Conservation (phyloP, 1,140 invertebrate species). For the Cyclina sinensis region DNA sequence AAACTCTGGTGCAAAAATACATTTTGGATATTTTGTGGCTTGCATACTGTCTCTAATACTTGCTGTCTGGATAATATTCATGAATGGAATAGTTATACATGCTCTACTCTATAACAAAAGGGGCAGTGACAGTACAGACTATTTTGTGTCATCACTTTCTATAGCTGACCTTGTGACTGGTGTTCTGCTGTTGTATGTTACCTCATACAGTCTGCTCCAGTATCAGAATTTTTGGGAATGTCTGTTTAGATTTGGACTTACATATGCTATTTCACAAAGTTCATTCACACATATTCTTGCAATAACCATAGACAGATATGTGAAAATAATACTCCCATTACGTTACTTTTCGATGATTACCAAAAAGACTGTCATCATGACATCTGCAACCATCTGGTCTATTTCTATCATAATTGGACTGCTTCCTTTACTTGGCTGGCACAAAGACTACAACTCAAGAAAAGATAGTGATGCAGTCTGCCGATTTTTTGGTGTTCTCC, state of each 20-base stretch:
- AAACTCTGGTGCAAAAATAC: conserved; percentile 22
- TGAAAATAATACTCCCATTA: conserved; percentile 56
- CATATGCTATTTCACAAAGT: conserved; percentile 37
- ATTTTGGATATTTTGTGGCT: conserved; percentile 31
- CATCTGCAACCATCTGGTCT: conserved; percentile 34
- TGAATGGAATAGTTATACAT: conserved; percentile 44
- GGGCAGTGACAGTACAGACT: conserved; percentile 35
- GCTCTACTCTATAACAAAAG: conserved; percentile 21
- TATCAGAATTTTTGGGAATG: conserved; percentile 54
- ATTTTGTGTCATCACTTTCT: conserved; percentile 50
- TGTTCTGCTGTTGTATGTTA: conserved; percentile 46
- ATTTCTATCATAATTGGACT: conserved; percentile 47
- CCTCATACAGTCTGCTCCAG: conserved; percentile 50
- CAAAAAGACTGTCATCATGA: conserved; percentile 41
- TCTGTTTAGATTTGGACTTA: conserved; percentile 58
- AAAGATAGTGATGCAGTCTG: conserved; percentile 28
- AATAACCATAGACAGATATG: conserved; percentile 57
- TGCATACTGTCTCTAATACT: conserved; percentile 46
- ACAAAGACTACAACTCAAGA: neutral
- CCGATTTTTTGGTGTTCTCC: conserved; percentile 60
- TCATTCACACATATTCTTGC: conserved; percentile 54
- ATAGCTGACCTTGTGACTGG: conserved; percentile 56
- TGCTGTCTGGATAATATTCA: conserved; percentile 44
- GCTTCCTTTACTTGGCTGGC: conserved; percentile 60
- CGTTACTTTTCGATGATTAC: conserved; percentile 33